phyloP scores from a whole-genome alignment of 1,140 invertebrate species.

The Penaeus chinensis region DNA sequence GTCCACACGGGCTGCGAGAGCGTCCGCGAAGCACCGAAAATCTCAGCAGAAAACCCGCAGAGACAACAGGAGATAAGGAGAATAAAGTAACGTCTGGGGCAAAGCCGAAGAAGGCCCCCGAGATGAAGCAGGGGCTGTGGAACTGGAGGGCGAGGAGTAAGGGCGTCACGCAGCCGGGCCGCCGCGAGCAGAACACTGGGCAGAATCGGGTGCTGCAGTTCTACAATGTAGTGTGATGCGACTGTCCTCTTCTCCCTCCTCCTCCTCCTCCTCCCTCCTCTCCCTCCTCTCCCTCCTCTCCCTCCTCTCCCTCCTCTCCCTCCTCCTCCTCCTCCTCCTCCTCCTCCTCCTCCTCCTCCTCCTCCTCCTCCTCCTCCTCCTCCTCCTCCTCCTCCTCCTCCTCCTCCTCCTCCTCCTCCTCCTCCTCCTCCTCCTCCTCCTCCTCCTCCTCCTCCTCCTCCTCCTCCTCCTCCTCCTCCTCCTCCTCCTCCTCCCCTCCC shows the following conservation, averaged over 20 bases:
- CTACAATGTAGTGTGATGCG: slow-evolving; percentile 6
- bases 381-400: too few species aligned
- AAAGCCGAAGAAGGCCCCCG: not conserved
- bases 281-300: too few species aligned
- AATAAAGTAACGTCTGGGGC: not conserved
- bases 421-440: too few species aligned
- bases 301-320: too few species aligned
- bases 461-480: too few species aligned
- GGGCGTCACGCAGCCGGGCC: not conserved
- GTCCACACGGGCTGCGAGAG: not conserved
- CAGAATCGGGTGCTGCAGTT: not conserved
- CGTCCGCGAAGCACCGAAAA: slow-evolving; percentile 7
- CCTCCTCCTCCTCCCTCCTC: not conserved
- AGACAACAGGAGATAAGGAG: not conserved
- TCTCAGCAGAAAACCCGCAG: not conserved
- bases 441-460: too few species aligned
- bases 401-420: too few species aligned
- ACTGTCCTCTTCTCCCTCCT: not conserved
- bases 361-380: too few species aligned
- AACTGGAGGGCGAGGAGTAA: not conserved
- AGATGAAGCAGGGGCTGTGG: not conserved
- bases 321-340: too few species aligned
- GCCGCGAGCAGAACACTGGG: not conserved
- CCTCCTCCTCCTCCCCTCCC: too few species aligned
- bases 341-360: too few species aligned